These are phyloP conservation scores for Pseudococcus viburni DNA, from an alignment of 2,888 invertebrate genomes.

Conservation along the genomic window DNA sequence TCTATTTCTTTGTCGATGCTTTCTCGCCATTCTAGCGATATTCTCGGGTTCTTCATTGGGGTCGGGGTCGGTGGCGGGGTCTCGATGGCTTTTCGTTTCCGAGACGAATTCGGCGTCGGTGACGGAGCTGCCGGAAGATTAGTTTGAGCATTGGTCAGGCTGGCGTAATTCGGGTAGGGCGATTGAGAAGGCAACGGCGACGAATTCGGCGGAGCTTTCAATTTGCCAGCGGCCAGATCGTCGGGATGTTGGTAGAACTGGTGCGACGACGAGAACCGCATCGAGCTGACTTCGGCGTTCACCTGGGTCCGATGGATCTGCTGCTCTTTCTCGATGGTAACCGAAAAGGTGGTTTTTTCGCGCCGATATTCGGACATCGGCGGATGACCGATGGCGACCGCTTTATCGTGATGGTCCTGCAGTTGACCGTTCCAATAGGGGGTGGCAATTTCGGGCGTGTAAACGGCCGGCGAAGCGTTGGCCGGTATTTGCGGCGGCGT, in stretches of 20 bases:
- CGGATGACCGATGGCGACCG: conserved; percentile 9
- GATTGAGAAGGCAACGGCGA: not conserved
- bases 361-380: conserved; percentile 56
- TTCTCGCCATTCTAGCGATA: conserved; percentile 74
- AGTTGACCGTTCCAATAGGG: conserved; percentile 39
- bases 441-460: not conserved
- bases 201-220: not conserved
- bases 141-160: not conserved
- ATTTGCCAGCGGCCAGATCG: not conserved
- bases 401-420: not conserved
- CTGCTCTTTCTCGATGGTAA: conserved; percentile 60
- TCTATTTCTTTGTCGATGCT: conserved; percentile 76
- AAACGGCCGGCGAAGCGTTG: not conserved
- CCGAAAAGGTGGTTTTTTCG: conserved; percentile 60
- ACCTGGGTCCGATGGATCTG: conserved; percentile 45
- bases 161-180: not conserved
- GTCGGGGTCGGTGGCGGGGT: conserved; percentile 59
- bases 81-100: conserved; percentile 59
- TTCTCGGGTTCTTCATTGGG: conserved; percentile 70
- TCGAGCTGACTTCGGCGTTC: conserved; percentile 47
- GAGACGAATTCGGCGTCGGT: conserved; percentile 70
- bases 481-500: not conserved
- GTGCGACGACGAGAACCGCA: conserved; percentile 42
- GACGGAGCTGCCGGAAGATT: conserved; percentile 39
- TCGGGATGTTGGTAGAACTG: conserved; percentile 47